These are phyloP conservation scores for Corythornis cristatus DNA, from an alignment of 2,113 vertebrate species.

Conservation along the genomic window DNA sequence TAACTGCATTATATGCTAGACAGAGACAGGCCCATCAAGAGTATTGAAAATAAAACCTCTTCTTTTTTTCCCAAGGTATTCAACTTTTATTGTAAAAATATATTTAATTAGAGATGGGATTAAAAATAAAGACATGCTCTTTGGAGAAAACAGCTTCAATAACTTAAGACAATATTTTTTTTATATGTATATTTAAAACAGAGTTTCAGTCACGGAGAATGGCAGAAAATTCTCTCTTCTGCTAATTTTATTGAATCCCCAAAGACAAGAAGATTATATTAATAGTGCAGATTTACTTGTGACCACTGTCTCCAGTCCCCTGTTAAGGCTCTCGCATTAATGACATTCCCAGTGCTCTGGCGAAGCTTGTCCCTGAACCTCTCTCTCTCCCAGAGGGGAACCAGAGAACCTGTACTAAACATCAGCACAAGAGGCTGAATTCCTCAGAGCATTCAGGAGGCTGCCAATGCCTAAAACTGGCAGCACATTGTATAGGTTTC, in stretches of 20 bases:
- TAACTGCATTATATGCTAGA: background rate
- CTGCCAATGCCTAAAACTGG: background rate
- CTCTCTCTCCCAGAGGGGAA: background rate
- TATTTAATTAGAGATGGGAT: background rate
- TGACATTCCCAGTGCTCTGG: background rate
- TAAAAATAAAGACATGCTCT: background rate
- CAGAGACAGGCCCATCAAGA: background rate
- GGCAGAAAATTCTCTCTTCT: background rate
- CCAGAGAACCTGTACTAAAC: background rate
- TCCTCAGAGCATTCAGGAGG: background rate
- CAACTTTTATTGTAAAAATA: background rate
- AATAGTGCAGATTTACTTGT: background rate
- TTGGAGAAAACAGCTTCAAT: background rate
- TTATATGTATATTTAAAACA: background rate
- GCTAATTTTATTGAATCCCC: background rate
- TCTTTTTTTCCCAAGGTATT: background rate
- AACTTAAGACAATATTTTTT: background rate
- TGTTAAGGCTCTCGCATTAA: background rate
- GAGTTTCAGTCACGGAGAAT: background rate
- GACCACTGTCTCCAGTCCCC: background rate
- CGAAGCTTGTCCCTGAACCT: background rate
- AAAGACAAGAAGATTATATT: background rate
- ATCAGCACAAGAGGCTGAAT: background rate
- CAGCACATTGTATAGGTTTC: background rate
- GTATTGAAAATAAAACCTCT: background rate